Base-by-base conservation (phyloP, 2,888 invertebrate species). In the Calameuta idolon region DNA sequence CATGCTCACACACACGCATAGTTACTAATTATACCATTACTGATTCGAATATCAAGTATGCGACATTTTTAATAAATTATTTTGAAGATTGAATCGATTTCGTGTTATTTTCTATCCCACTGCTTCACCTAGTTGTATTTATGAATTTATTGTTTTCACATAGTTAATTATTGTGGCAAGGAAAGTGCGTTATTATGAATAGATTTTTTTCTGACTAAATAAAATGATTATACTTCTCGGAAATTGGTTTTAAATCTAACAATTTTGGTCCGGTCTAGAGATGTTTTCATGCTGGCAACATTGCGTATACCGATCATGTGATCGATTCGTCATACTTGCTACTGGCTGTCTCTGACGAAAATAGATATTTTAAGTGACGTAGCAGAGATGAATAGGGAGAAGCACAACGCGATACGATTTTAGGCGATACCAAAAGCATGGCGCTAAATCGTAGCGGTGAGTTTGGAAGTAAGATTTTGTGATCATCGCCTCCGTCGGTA, bases 51-150 rank as follows among this genome's bases (percentile, higher is more conserved):
- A 89, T 89, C 86, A 86, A 88, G 85, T 88, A 88, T 87, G 86
- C 87, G 85, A 89, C 87, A 87, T 89, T 90, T 90, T 89, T 88
- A 89, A 90, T 90, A 88, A 90, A 90, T 90, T 90, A 90, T 90
- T 90, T 90, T 89, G 86, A 89, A 89, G 87, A 89, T 89, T 87
- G 87, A 69, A 81, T 69, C 33, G 76, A 34, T 68, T 69, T 80
- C 40, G 77, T 82, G 83, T 85, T 78, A 76, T 79, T 84, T 73
- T 55, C 74, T 76, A 55, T 55, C 23, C 55, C 23, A 9, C 23
- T 23, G 9, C 23, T 55, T 55, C 23, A 23, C 55, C 23, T 23
- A 9, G 2, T 55, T 55, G 55, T 55, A 23, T 23, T 55, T 15
- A 23, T 15, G 40, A 40, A 9, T 55, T 55, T 55, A 23, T 23